phyloP scores from a whole-genome alignment of 2,888 invertebrate genomes.

The Eupeodes latifasciatus region DNA sequence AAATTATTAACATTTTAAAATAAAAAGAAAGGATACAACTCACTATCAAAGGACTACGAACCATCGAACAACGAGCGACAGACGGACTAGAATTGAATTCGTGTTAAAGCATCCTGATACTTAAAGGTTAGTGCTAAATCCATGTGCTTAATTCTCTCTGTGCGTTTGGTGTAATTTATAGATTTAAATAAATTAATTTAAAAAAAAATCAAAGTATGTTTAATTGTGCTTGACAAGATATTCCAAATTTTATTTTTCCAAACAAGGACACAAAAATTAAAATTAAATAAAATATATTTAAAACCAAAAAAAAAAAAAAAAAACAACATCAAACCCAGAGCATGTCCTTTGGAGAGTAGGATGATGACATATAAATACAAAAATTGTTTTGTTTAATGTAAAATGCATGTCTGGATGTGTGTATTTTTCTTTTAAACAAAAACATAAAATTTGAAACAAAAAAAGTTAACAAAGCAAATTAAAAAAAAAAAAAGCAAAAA shows the following conservation, averaged over 20 bases:
- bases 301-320: background rate
- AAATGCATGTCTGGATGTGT: constrained; percentile 69
- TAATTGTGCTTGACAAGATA: constrained; percentile 56
- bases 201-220: constrained; percentile 12
- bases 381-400: constrained; percentile 60
- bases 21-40: constrained; percentile 6
- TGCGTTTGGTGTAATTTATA: constrained; percentile 41
- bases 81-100: constrained; percentile 12
- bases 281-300: background rate
- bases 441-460: constrained; percentile 22
- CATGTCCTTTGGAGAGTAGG: constrained; percentile 54
- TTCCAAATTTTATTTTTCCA: constrained; percentile 9
- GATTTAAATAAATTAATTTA: constrained; percentile 9
- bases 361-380: background rate
- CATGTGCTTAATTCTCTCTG: constrained; percentile 40
- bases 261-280: constrained; percentile 43
- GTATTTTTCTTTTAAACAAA: constrained; percentile 40
- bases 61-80: background rate
- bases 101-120: constrained; percentile 30
- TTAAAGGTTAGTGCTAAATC: constrained; percentile 44
- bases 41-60: constrained; percentile 4
- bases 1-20: background rate
- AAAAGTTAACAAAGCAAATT: constrained; percentile 29
- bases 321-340: background rate
- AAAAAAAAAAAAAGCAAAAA: background rate